Base-by-base conservation (phyloP, 2,113 vertebrate genomes). In the Anhinga rufa region DNA sequence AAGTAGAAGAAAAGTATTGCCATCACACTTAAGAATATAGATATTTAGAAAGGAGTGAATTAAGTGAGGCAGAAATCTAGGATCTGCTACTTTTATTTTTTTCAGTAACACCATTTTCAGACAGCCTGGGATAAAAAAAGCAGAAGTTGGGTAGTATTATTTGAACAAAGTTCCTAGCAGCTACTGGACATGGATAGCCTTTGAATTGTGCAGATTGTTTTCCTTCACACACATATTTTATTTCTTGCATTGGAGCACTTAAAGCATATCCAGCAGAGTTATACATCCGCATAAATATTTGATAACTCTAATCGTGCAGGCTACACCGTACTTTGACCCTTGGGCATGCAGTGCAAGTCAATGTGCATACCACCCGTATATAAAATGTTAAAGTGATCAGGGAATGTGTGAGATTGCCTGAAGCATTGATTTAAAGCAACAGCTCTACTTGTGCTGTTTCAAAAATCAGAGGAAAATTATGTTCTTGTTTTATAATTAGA, bases 201-300 rank as follows among this genome's bases (percentile, higher is more conserved):
- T 92, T 76, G n/a, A 89, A 34, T 60, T 58, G 42, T 82, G 18
- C 89, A 85, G 29, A 29, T 82, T 51, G 29, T 91, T 88, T 82
- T 92, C 51, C 38, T 92, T 28, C 52, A 74, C 62, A 69, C n/a
- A 19, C 7, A 1, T 18, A 1, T 70, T 94, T 93, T 92, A 28
- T 80, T 93, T 91, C 76, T 92, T 87, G 42, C 57, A 34, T 19
- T 57, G 57, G 40, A 74, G 28, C 40, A 44, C 80, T 95, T 85
- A 92, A 72, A 92, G 46, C 54, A 70, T 58, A 91, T 62, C 76
- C 69, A 92, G 52, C 70, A 89, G 57, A 88, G 61, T 68, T 88
- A 71, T 60, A 86, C 40, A 79, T 92, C 91, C 84, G 61, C 90
- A 97, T 94, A 88, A 96, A 96, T 95, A 95, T 97, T 97, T 97